Percentiles rank a stretch among this genome's conserved stretches.
phyloP scores from a whole-genome alignment of 2,888 invertebrate species.

The Macroteleia sp. region DNA sequence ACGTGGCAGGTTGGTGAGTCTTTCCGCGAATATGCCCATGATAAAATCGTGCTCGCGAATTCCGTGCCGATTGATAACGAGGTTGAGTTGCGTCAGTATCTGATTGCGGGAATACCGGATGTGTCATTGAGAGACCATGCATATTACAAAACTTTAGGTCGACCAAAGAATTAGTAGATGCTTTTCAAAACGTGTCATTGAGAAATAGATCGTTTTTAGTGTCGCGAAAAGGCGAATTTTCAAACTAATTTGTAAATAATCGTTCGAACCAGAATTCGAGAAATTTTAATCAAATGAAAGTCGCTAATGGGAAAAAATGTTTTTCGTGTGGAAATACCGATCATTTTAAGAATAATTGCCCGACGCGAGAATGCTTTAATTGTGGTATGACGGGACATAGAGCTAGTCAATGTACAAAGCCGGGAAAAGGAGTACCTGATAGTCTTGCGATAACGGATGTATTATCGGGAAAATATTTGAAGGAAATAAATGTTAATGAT shows the following conservation, averaged over 20 bases:
- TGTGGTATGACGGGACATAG: not conserved
- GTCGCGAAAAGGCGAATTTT: not conserved
- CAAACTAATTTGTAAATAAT: not conserved
- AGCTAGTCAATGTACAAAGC: not conserved
- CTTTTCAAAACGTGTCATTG: not conserved
- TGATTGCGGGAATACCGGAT: slow-evolving; percentile 3
- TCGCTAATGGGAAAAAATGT: not conserved
- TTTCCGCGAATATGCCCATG: not conserved
- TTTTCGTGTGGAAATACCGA: not conserved
- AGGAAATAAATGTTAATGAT: not conserved
- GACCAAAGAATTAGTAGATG: not conserved
- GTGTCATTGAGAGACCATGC: not conserved
- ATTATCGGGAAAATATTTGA: not conserved
- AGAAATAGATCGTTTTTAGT: not conserved
- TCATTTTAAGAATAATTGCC: not conserved
- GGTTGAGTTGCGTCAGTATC: not conserved
- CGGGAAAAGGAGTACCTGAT: not conserved
- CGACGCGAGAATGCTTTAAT: not conserved
- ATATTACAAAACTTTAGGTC: slow-evolving; percentile 1
- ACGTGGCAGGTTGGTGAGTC: not conserved
- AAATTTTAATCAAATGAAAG: not conserved
- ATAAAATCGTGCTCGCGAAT: not conserved
- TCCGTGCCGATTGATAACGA: not conserved
- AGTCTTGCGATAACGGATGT: not conserved
- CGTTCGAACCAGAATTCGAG: not conserved